Evolutionary conservation across 1,140 invertebrate genomes (phyloP).

Genomic region (Macrotrachela quadricornifera): DNA sequence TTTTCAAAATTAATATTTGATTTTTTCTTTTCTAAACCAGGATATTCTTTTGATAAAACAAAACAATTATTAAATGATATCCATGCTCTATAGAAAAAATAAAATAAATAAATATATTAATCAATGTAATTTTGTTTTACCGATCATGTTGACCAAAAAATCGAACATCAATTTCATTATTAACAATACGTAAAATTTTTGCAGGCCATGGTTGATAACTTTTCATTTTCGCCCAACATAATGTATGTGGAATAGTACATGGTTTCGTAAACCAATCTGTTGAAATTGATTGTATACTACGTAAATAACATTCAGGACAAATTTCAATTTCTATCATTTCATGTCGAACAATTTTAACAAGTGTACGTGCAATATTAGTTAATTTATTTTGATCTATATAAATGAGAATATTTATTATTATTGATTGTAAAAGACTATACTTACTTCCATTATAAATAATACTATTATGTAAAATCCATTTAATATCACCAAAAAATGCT

Average conservation of each 20-base stretch:
- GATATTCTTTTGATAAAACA: slow-evolving; percentile 47
- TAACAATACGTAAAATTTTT: slow-evolving; percentile 51
- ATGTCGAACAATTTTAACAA: too few species aligned
- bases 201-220: slow-evolving; percentile 85
- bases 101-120: neutral
- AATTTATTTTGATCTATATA: too few species aligned
- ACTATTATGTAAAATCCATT: slow-evolving; percentile 78
- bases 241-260: slow-evolving; percentile 44
- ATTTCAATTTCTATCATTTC: slow-evolving; percentile 63
- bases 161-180: slow-evolving; percentile 56
- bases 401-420: too few species aligned
- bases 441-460: slow-evolving; percentile 64
- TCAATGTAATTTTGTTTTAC: slow-evolving; percentile 17
- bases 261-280: too few species aligned
- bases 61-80: slow-evolving; percentile 59
- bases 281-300: too few species aligned
- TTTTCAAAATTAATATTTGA: slow-evolving; percentile 41
- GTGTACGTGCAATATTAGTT: too few species aligned
- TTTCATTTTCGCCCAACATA: slow-evolving; percentile 77
- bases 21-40: slow-evolving; percentile 38
- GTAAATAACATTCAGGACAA: slow-evolving; percentile 63
- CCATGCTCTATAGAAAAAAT: slow-evolving; percentile 42
- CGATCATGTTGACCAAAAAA: slow-evolving; percentile 83
- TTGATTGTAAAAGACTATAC: slow-evolving; percentile 8
- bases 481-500: slow-evolving; percentile 61